Percentiles rank a stretch among this genome's conserved stretches.
These are phyloP conservation scores for Poeciliopsis turrubarensis DNA, from an alignment of 2,113 vertebrate genomes.

Conservation along the genomic window DNA sequence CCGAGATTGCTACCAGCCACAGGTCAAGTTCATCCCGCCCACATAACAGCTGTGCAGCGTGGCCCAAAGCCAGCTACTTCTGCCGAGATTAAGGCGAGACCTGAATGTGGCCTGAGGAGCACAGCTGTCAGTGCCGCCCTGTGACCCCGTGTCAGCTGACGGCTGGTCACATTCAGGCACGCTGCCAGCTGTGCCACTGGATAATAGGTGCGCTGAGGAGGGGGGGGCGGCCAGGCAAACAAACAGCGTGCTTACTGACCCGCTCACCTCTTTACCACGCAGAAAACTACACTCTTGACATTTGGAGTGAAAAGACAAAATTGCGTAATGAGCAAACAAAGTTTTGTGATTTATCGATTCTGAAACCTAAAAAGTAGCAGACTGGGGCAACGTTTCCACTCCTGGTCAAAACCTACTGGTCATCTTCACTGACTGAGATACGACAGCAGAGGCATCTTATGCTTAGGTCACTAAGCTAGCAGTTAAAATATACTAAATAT, in stretches of 20 bases:
- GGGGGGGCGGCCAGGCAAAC: constrained; percentile 18
- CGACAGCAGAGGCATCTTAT: too few relatives aligned
- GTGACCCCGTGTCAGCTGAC: constrained; percentile 48
- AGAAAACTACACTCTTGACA: not conserved
- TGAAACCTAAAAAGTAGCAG: too few relatives aligned
- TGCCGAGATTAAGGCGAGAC: constrained; percentile 42
- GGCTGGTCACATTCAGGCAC: constrained; percentile 22
- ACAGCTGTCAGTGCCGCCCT: constrained; percentile 43
- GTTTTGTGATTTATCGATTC: too few relatives aligned
- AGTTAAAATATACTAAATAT: too few relatives aligned
- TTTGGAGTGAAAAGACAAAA: not conserved
- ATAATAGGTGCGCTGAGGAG: not conserved
- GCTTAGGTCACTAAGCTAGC: too few relatives aligned
- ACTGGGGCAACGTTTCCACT: too few relatives aligned
- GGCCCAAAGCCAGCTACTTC: constrained; percentile 51
- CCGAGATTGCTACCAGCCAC: constrained; percentile 28
- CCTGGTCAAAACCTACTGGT: too few relatives aligned
- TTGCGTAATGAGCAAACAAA: not conserved
- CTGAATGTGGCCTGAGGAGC: constrained; percentile 35
- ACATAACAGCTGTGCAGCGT: constrained; percentile 51
- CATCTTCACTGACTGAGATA: too few relatives aligned
- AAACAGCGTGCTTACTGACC: constrained; percentile 18
- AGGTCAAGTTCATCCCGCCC: constrained; percentile 56
- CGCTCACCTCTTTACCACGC: constrained; percentile 2
- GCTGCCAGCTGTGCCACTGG: constrained; percentile 28